Evolutionary conservation across 2,888 invertebrate genomes (phyloP), one percentile per base, ranked within the genome.

Genomic region (Acleris laterana): DNA sequence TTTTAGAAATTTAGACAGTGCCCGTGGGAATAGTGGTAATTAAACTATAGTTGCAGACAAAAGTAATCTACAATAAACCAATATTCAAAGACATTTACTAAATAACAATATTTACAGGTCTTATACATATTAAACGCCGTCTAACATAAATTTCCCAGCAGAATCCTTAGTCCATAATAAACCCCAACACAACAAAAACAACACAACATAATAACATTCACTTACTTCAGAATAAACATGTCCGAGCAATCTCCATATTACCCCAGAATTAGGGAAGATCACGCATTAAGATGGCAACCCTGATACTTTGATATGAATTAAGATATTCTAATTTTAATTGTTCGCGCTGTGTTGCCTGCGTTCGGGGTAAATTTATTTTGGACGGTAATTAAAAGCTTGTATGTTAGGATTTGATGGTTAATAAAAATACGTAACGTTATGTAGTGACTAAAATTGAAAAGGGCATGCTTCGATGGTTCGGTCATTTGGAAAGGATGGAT

Each of bases 311-410:
- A 95, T 95, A 94, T 94, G 94, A 94, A 95, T 95, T 95, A 95
- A 95, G 95, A 95, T 95, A 95, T 95, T 95, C 94, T 94, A 94
- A 94, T 94, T 94, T 90, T 93, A 93, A 93, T 89, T 91, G 93
- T 79, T 72, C 76, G 71, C 60, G 68, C 69, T 70, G 69, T 63
- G 58, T 67, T 69, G 64, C 60, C 62, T 13, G 52, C 38, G 20
- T 57, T 66, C 46, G 46, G 66, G 63, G 59, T 64, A 64, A 59
- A 59, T 51, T 65, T 64, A 44, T 58, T 58, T 53, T 60, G 53
- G 53, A 56, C 50, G 25, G 59, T 65, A 52, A 62, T 63, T 65
- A 51, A 69, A 69, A 62, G 22, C 38, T 38, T 13, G 38, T 38
- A 60, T 60, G 20, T 50, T 50, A 11, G n/a, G 5, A 52, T 59